Conservation (phyloP, 2,888 invertebrate species). For the Anodontia alba region DNA sequence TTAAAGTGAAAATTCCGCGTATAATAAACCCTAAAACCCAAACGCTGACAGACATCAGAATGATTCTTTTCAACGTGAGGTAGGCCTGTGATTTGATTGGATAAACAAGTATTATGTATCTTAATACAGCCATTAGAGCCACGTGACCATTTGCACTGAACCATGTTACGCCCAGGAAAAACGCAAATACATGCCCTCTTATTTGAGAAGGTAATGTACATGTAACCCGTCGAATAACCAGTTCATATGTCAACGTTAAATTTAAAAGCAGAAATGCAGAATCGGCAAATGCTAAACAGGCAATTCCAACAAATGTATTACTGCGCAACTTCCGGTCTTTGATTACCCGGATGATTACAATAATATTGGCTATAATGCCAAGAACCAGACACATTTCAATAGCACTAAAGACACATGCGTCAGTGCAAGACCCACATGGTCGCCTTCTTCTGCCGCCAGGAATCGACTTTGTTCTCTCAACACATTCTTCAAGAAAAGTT, state of each 20-base stretch:
- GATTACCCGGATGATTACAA: background rate
- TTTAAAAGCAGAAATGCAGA: background rate
- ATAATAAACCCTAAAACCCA: slow-evolving; percentile 44
- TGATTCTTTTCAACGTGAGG: slow-evolving; percentile 38
- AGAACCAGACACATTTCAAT: slow-evolving; percentile 5
- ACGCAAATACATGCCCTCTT: background rate
- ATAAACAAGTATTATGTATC: slow-evolving; percentile 45
- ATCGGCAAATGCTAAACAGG: background rate
- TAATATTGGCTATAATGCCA: background rate
- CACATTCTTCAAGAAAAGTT: background rate
- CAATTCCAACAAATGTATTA: slow-evolving; percentile 9
- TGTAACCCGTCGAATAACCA: background rate
- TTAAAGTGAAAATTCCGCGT: slow-evolving; percentile 31
- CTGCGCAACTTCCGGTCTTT: slow-evolving; percentile 9
- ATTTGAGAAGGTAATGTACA: background rate
- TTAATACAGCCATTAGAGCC: slow-evolving; percentile 45
- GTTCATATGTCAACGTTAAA: background rate
- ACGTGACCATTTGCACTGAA: slow-evolving; percentile 51
- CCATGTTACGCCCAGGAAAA: slow-evolving; percentile 25
- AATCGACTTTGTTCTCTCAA: background rate
- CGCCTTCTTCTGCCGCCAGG: background rate
- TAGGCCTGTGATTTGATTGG: slow-evolving; percentile 34
- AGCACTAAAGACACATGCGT: background rate
- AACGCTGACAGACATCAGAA: slow-evolving; percentile 34
- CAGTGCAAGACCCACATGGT: background rate